Base-by-base conservation (phyloP, 2,888 invertebrate genomes). In the Salpingus planirostris region DNA sequence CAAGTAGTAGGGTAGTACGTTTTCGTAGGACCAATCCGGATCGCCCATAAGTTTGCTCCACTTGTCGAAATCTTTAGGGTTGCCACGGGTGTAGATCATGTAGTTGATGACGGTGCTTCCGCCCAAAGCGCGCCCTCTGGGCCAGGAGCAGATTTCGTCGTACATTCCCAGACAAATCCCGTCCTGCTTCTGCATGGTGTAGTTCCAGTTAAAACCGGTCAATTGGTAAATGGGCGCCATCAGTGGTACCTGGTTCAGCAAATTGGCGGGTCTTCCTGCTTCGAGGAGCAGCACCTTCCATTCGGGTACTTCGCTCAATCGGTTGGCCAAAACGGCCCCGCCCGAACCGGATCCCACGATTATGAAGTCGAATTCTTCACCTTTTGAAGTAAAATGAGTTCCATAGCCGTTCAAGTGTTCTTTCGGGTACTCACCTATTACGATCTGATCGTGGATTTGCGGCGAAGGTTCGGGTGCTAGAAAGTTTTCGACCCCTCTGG, bases 61-160 rank as follows among this genome's bases (percentile, higher is more conserved):
- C 59, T 68, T 62, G 46, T 86, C 77, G 61, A 78, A 86, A 51
- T 86, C 82, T 11, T 67, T 63, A 2, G 72, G 73, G 49, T 74
- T 69, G 1, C 75, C 75, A 29, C 76, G 59, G 1, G 70, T 67
- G 50, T 74, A 75, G 40, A 69, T 69, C 73, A 74, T 74, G 39
- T 53, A 52, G 35, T 59, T 57, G 12, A 59, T 51, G 3, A 52
- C 46, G 6, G 48, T 49, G 1, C 52, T 46, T 0, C 77, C 77
- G 1, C 78, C 78, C 41, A 74, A 46, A 2, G 70, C 71, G 50
- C 69, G 71, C 0, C 76, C 76, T 15, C 69, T 54, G 0, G 73
- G 70, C 69, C 70, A 68, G 18, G 46, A 12, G 24, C 44, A 45
- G 1, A 29, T 62, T 57, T 24, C 14, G n/a, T 28, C 28, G 10